A percentile compares a stretch with the other conserved stretches of the same genome.
Evolutionary conservation across 2,113 vertebrate genomes (phyloP).

Genomic region (Chamaetylas fuelleborni): DNA sequence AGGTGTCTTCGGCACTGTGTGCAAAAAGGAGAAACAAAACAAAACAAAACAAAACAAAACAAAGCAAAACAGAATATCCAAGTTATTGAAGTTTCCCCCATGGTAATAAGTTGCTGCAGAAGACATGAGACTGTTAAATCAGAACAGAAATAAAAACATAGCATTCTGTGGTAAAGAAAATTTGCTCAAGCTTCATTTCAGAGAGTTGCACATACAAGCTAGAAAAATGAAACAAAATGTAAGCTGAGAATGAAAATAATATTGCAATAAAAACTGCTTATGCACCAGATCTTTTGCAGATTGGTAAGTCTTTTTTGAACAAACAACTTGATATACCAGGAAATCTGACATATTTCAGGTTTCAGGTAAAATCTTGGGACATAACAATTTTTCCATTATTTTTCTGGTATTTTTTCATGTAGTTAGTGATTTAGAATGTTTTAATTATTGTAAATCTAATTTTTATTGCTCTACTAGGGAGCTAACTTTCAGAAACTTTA

Average conservation of each 20-base stretch:
- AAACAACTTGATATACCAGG: background rate
- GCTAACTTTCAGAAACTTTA: background rate
- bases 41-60: background rate
- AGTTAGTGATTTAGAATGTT: background rate
- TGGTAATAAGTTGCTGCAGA: background rate
- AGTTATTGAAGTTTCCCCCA: background rate
- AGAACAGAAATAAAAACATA: conserved; percentile 4
- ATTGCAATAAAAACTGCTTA: background rate
- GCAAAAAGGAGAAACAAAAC: conserved; percentile 2
- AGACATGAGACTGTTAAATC: background rate
- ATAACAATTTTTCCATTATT: background rate
- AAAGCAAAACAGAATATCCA: background rate
- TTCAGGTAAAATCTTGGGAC: background rate
- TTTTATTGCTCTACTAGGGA: background rate
- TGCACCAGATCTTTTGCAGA: background rate
- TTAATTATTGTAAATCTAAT: background rate
- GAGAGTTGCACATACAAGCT: background rate
- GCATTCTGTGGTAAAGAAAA: background rate
- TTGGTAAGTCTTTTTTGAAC: background rate
- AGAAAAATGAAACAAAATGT: background rate
- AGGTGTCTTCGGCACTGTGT: conserved; percentile 89
- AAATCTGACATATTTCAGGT: background rate
- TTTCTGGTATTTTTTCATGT: background rate
- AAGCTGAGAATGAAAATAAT: background rate
- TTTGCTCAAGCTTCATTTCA: background rate